Percentiles rank a stretch among this genome's conserved stretches.
Evolutionary conservation across 1,140 invertebrate genomes (phyloP).

Genomic region (Brachionus paranguensis): DNA sequence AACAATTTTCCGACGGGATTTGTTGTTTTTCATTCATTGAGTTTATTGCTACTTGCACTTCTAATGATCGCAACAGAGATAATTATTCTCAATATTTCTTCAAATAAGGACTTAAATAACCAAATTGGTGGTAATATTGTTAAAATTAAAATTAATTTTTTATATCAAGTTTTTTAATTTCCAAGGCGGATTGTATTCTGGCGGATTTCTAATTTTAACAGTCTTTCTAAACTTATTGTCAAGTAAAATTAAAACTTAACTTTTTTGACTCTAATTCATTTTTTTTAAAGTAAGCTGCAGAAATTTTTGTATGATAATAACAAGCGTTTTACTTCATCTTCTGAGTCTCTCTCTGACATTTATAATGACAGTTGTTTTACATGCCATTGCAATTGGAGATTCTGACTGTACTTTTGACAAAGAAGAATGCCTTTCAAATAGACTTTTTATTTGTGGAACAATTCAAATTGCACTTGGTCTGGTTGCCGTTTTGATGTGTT

Average conservation of each 20-base stretch:
- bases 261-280: neutral
- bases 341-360: neutral
- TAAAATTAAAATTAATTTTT: neutral
- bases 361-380: neutral
- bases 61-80: neutral
- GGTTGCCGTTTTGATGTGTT: neutral
- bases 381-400: neutral
- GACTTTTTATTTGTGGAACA: neutral
- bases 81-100: neutral
- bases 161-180: neutral
- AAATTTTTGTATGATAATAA: neutral
- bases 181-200: neutral
- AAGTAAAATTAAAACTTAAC: neutral
- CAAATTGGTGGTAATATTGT: neutral
- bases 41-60: neutral
- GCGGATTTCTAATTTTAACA: neutral
- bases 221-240: neutral
- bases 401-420: neutral
- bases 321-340: neutral
- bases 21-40: slow-evolving; percentile 8
- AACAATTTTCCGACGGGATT: slow-evolving; percentile 11
- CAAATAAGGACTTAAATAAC: neutral
- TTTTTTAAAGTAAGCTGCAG: neutral
- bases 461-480: neutral
- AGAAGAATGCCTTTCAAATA: neutral